A percentile compares a stretch with the other conserved stretches of the same genome.
Conservation (phyloP, 2,888 invertebrate species). For the Pollenia griseotomentosa region DNA sequence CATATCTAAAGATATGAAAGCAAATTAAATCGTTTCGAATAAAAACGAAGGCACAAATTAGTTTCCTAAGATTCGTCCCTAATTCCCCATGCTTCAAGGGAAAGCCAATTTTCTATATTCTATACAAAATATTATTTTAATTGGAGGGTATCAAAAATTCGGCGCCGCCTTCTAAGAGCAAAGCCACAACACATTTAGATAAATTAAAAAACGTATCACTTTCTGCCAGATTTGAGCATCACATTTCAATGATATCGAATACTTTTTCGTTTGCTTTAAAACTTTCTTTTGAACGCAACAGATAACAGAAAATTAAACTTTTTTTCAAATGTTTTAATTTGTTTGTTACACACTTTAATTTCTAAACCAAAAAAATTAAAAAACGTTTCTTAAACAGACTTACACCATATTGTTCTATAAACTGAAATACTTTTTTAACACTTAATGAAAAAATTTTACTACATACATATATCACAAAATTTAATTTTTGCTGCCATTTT, state of each 20-base stretch:
- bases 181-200: background rate
- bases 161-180: too few relatives aligned
- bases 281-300: background rate
- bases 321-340: background rate
- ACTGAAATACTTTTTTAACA: background rate
- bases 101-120: too few relatives aligned
- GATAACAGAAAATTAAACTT: background rate
- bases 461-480: background rate
- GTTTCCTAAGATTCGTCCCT: too few relatives aligned
- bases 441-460: background rate
- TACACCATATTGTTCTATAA: constrained; percentile 37
- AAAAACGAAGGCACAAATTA: too few relatives aligned
- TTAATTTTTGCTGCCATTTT: background rate
- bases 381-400: background rate
- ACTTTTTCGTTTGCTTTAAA: constrained; percentile 4
- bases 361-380: background rate
- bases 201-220: background rate
- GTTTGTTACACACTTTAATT: constrained; percentile 1
- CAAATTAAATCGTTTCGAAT: too few relatives aligned
- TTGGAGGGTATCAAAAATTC: too few relatives aligned
- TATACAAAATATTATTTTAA: too few relatives aligned
- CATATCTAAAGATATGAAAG: too few relatives aligned
- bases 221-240: background rate
- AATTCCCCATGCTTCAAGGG: too few relatives aligned
- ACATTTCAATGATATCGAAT: background rate